Evolutionary conservation across 2,113 vertebrate genomes (phyloP).

Genomic region (Microcebus ravelobensis): DNA sequence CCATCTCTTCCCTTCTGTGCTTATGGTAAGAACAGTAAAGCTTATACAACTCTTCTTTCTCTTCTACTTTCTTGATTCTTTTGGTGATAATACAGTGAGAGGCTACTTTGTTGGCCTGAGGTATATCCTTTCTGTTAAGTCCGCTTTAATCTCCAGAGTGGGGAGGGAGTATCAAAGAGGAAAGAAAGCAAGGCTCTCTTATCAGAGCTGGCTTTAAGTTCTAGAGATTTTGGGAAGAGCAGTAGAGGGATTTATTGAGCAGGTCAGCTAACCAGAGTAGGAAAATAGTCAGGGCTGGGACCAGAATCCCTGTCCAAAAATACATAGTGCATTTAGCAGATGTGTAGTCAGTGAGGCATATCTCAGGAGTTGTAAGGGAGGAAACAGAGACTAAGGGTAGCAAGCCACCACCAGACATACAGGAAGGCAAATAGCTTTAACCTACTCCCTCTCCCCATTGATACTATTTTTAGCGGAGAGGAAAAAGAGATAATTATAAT

Average conservation of each 20-base stretch:
- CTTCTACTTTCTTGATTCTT: conserved; percentile 3
- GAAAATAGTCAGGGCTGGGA: background rate
- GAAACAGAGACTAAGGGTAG: background rate
- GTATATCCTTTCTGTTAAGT: background rate
- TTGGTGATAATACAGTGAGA: background rate
- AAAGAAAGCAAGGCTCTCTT: background rate
- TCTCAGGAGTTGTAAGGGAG: background rate
- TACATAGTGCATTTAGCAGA: background rate
- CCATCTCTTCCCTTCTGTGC: background rate
- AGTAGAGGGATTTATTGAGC: background rate
- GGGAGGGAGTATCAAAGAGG: background rate
- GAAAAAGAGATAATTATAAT: background rate
- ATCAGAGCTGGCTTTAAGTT: background rate
- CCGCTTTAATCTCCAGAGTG: background rate
- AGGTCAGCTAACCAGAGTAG: background rate
- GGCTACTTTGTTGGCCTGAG: background rate
- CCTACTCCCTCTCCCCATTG: background rate
- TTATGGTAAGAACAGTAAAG: background rate
- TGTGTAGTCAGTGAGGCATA: background rate
- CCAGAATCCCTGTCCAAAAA: background rate
- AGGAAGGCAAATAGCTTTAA: background rate
- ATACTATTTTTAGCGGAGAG: background rate
- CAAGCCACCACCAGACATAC: background rate
- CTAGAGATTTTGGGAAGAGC: background rate
- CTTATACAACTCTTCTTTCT: background rate